Evolutionary conservation across 2,888 invertebrate genomes (phyloP), one percentile per base, ranked within the genome.

Genomic region (Dusona sp.): DNA sequence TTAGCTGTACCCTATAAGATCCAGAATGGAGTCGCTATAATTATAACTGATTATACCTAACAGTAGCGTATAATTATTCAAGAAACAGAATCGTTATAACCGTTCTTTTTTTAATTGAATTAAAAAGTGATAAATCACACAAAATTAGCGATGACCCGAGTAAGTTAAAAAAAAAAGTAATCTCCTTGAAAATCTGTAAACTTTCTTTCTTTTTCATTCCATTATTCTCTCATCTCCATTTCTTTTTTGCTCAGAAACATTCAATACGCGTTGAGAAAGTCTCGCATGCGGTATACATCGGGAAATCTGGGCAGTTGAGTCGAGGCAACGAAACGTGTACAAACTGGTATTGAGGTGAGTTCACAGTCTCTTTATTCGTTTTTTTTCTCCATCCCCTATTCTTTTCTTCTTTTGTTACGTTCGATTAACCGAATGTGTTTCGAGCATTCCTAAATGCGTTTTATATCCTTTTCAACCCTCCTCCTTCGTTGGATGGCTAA

Each of bases 301-400:
- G 38, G 4, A 80, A 38, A 48, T 75, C 29, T 67, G 54, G 25
- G 22, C 61, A 54, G 54, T 36, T 33, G 54, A 79, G 33, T 64
- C 48, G 51, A 70, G 68, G 67, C 79, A 84, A 84, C 74, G 84
- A 84, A 79, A 68, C 70, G 74, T 48, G 51, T 33, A 51, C 51
- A 73, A 84, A 61, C 65, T 84, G 67, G 68, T 75, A 74, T 78
- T 61, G 79, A 77, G 83, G 33, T 74, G 45, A 77, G 48, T 65
- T 42, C 72, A 45, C 78, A 65, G 57, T 51, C 45, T 19, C 57
- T 81, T 68, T 22, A 42, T 77, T 8, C 68, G 45, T 75, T 57
- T 57, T 57, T 25, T 36, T 38, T 19, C 0, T 36, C 19, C n/a
- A 7, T 25, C 22, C 16, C 6, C 42, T 51, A 33, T 61, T 38